phyloP scores from a whole-genome alignment of 2,888 invertebrate species.

The Atethmia centrago region DNA sequence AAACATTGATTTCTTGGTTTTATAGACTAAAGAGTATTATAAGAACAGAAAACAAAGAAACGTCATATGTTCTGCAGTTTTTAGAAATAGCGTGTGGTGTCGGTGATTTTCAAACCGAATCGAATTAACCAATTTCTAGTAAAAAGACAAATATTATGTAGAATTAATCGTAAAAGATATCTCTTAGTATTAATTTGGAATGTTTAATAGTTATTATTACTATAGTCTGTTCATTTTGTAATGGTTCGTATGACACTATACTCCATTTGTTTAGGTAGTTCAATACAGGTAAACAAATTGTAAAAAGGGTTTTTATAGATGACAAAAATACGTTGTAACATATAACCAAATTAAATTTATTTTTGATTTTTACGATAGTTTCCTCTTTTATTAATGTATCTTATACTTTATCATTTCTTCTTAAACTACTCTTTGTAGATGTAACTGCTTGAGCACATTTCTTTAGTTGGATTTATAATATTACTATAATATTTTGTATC shows the following conservation, averaged over 20 bases:
- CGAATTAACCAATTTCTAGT: conserved; percentile 24
- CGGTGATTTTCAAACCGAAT: not conserved
- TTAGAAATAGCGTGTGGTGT: conserved; percentile 8
- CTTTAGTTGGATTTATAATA: no score
- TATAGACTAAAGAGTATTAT: conserved; percentile 17
- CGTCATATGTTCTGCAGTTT: not conserved
- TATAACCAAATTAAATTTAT: no score
- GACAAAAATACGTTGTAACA: no score
- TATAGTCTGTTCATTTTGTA: conserved; percentile 15
- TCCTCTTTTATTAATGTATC: no score
- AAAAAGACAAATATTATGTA: conserved; percentile 46
- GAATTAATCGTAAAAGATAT: conserved; percentile 14
- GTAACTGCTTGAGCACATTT: no score
- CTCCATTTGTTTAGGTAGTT: no score
- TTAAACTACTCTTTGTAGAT: no score
- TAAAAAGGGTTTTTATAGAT: no score
- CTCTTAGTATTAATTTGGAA: conserved; percentile 39
- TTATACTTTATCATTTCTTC: no score
- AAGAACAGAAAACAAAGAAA: not conserved
- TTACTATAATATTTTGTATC: no score
- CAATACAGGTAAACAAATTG: no score
- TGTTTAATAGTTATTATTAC: conserved; percentile 10
- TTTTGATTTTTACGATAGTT: no score
- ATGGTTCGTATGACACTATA: not conserved
- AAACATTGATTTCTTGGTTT: not conserved